Percentiles rank a stretch among this genome's conserved stretches.
Evolutionary conservation across 1,140 invertebrate genomes (phyloP).

Genomic region (Rhagoletis pomonella): DNA sequence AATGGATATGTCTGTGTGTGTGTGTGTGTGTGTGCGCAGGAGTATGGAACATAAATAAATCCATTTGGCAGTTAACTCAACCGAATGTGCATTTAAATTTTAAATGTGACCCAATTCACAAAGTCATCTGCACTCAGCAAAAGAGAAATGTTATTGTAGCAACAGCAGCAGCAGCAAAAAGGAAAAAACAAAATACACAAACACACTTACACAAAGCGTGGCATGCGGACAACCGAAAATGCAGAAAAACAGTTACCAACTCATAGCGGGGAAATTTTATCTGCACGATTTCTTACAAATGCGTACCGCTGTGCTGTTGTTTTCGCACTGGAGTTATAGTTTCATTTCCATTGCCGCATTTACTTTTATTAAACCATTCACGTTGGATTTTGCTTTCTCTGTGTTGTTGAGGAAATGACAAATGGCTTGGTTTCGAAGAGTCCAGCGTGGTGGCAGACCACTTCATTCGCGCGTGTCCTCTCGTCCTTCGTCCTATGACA

Average conservation of each 20-base stretch:
- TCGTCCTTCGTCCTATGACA: background rate
- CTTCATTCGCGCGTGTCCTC: background rate
- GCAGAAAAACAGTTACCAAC: background rate
- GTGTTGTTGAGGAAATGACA: too few species aligned
- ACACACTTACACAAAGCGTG: too few species aligned
- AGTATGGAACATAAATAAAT: slow-evolving; percentile 27
- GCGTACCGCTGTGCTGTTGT: background rate
- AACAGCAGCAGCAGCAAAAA: background rate
- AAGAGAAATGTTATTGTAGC: slow-evolving; percentile 21
- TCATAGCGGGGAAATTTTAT: background rate
- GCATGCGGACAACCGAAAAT: background rate
- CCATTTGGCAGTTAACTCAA: slow-evolving; percentile 42
- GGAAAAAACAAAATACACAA: background rate
- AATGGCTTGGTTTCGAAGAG: too few species aligned
- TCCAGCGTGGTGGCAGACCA: background rate
- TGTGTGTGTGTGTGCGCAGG: background rate
- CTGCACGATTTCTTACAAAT: background rate
- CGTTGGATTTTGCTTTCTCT: too few species aligned
- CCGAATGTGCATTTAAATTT: slow-evolving; percentile 37
- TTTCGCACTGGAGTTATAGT: background rate
- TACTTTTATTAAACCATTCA: background rate
- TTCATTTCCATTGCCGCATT: slow-evolving; percentile 8
- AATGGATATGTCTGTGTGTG: background rate
- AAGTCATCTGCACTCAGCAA: slow-evolving; percentile 43
- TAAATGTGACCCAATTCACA: slow-evolving; percentile 48